A percentile compares a stretch with the other conserved stretches of the same genome.
These are phyloP conservation scores for Mactra quadrangularis DNA, from an alignment of 1,140 invertebrate genomes.

Conservation along the genomic window DNA sequence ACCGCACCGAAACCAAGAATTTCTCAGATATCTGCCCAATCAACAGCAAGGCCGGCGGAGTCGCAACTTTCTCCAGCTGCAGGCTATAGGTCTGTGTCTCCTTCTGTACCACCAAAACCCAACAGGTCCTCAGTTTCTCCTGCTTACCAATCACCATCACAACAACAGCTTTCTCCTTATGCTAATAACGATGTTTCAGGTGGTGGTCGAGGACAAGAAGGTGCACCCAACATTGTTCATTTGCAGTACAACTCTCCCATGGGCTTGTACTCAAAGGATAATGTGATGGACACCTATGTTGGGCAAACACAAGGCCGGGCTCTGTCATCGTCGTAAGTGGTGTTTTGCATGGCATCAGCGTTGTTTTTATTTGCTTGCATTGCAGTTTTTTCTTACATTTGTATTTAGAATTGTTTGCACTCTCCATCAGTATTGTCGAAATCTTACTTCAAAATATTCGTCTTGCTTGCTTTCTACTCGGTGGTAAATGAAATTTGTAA, in stretches of 20 bases:
- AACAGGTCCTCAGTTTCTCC: slow-evolving; percentile 27
- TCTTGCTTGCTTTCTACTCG: too few species aligned
- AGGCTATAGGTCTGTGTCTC: slow-evolving; percentile 59
- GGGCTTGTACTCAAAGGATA: slow-evolving; percentile 97
- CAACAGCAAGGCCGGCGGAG: slow-evolving; percentile 14
- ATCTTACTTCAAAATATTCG: too few species aligned
- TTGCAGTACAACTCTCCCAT: slow-evolving; percentile 97
- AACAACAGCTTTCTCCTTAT: slow-evolving; percentile 33
- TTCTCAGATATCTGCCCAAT: slow-evolving; percentile 44
- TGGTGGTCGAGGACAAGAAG: slow-evolving; percentile 25
- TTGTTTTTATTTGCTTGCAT: slow-evolving; percentile 37
- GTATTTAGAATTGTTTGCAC: too few species aligned
- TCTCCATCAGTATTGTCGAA: too few species aligned
- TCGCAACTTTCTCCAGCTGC: slow-evolving; percentile 15
- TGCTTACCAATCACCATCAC: slow-evolving; percentile 35
- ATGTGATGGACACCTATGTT: slow-evolving; percentile 96
- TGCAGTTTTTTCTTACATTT: not conserved
- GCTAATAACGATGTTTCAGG: slow-evolving; percentile 43
- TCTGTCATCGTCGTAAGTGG: slow-evolving; percentile 55
- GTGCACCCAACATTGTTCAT: slow-evolving; percentile 74
- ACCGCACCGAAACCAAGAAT: slow-evolving; percentile 53
- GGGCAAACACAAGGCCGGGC: slow-evolving; percentile 87
- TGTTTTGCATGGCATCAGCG: slow-evolving; percentile 31
- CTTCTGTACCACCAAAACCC: slow-evolving; percentile 67
- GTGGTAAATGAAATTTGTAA: too few species aligned